Conservation (phyloP, 1,140 invertebrate genomes). For the Varroa destructor region DNA sequence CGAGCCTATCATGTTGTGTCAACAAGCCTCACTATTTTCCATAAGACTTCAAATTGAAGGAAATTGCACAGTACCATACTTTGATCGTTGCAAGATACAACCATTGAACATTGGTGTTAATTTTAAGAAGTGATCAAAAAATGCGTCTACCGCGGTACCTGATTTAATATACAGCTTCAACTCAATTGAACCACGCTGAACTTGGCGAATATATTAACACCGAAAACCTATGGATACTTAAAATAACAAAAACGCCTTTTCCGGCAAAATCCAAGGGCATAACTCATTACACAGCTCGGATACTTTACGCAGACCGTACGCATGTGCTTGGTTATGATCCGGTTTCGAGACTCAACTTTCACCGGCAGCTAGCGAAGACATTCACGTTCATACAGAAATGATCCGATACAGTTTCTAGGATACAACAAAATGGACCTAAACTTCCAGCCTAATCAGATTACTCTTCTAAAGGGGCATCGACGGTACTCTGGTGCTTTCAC, state of each 20-base stretch:
- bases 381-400: slow-evolving; percentile 41
- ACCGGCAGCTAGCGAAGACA: slow-evolving; percentile 46
- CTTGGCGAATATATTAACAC: not conserved
- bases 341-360: slow-evolving; percentile 48
- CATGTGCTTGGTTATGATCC: slow-evolving; percentile 48
- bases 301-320: slow-evolving; percentile 30
- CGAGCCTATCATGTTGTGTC: not conserved
- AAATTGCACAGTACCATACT: not conserved
- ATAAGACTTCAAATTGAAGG: not conserved
- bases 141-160: not conserved
- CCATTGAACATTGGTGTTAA: not conserved
- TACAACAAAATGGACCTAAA: slow-evolving; percentile 43
- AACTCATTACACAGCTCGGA: not conserved
- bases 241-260: not conserved
- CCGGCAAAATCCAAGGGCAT: not conserved
- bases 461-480: slow-evolving; percentile 38
- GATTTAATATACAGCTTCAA: not conserved
- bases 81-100: not conserved
- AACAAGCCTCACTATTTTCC: not conserved
- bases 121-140: not conserved
- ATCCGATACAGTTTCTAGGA: slow-evolving; percentile 37
- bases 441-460: slow-evolving; percentile 42
- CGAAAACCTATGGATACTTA: slow-evolving; percentile 4
- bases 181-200: not conserved
- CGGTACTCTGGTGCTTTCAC: not conserved